Conservation (phyloP, 2,797 vertebrate genomes). For the Melopsittacus undulatus region DNA sequence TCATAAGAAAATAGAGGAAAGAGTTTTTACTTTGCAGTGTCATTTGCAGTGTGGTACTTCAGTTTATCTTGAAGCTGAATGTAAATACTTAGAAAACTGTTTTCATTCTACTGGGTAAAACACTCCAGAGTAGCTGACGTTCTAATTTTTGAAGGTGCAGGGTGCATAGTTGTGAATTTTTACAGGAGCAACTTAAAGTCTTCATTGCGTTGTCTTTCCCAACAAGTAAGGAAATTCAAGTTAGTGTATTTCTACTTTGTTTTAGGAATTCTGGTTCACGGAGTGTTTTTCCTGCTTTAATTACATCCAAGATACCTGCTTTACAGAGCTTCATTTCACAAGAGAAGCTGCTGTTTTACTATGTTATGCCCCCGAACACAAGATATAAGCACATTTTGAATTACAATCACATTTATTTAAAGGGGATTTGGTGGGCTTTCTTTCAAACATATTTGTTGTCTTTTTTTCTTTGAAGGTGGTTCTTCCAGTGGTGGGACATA, state of each 20-base stretch:
- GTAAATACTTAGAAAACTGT: neutral
- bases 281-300: neutral
- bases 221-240: neutral
- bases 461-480: constrained; percentile 82
- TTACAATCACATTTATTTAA: neutral
- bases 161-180: neutral
- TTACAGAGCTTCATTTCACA: neutral
- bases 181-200: neutral
- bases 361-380: neutral
- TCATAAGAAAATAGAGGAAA: neutral
- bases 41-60: neutral
- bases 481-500: constrained; percentile 93
- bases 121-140: neutral
- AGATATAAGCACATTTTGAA: neutral
- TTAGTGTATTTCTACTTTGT: neutral
- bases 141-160: neutral
- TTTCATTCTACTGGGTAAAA: neutral
- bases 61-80: neutral
- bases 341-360: neutral
- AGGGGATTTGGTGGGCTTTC: neutral
- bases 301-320: neutral
- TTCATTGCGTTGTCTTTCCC: neutral
- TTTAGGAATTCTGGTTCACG: neutral
- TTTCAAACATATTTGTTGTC: neutral
- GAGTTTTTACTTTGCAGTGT: neutral